phyloP scores from a whole-genome alignment of 2,797 vertebrate genomes.

The Enteromius anoplus region DNA sequence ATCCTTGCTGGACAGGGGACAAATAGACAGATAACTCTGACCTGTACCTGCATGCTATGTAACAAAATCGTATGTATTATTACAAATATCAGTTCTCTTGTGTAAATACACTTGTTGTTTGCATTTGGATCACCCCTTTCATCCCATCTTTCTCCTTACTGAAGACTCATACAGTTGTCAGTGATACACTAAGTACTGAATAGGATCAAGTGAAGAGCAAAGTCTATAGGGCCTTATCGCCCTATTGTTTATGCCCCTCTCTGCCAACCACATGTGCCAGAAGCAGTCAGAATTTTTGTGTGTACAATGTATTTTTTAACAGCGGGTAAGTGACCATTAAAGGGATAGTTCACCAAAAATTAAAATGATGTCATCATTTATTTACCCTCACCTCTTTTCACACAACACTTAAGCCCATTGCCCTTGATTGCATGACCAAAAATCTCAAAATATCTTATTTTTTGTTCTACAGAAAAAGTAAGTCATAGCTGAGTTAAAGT shows the following conservation, averaged over 20 bases:
- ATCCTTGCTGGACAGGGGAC: neutral
- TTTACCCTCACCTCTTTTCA: neutral
- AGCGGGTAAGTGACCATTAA: neutral
- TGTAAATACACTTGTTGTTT: neutral
- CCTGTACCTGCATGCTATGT: neutral
- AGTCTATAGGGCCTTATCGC: neutral
- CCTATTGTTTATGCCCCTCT: slow-evolving; percentile 11
- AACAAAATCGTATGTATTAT: neutral
- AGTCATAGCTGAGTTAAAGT: neutral
- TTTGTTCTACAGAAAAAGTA: too few relatives aligned
- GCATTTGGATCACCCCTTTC: slow-evolving; percentile 9
- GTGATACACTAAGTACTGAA: neutral
- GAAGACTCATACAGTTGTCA: slow-evolving; percentile 37
- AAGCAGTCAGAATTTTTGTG: neutral
- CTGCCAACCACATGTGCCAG: neutral
- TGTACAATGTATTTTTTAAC: neutral
- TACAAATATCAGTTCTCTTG: neutral
- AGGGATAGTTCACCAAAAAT: neutral
- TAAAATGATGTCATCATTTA: neutral
- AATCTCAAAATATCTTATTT: neutral
- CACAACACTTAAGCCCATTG: neutral
- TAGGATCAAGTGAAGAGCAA: neutral
- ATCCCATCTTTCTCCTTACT: slow-evolving; percentile 1
- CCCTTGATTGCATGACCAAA: neutral
- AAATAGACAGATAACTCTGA: neutral